These are phyloP conservation scores for Hyla sarda DNA, from an alignment of 2,113 vertebrate species.

Conservation along the genomic window DNA sequence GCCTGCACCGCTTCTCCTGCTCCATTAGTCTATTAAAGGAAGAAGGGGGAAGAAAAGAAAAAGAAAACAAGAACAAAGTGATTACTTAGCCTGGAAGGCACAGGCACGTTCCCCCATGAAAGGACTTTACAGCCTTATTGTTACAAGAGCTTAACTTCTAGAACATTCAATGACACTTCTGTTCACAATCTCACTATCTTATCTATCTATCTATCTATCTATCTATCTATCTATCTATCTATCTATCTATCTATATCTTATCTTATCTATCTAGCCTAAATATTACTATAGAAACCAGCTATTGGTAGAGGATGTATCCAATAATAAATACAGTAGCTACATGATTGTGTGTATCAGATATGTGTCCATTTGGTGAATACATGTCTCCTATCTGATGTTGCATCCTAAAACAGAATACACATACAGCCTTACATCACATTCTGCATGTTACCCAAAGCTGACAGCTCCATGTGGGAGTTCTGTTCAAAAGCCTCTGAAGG, in stretches of 20 bases:
- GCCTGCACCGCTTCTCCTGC: constrained; percentile 65
- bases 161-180: constrained; percentile 14
- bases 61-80: constrained; percentile 61
- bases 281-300: background rate
- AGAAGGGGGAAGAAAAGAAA: constrained; percentile 50
- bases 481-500: no score
- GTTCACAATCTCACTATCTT: background rate
- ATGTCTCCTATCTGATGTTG: no score
- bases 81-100: constrained; percentile 70
- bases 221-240: background rate
- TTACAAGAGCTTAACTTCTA: constrained; percentile 30
- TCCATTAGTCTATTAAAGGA: constrained; percentile 70
- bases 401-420: no score
- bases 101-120: constrained; percentile 68
- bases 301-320: no score
- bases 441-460: no score
- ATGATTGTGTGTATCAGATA: no score
- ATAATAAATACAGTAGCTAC: no score
- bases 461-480: no score
- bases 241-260: constrained; percentile 6
- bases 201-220: background rate
- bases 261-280: background rate
- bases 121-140: constrained; percentile 30
- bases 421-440: no score
- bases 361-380: no score